Evolutionary conservation across 2,888 invertebrate species (phyloP), one percentile per base, ranked within the genome.

Genomic region (Pandemis cinnamomeana): DNA sequence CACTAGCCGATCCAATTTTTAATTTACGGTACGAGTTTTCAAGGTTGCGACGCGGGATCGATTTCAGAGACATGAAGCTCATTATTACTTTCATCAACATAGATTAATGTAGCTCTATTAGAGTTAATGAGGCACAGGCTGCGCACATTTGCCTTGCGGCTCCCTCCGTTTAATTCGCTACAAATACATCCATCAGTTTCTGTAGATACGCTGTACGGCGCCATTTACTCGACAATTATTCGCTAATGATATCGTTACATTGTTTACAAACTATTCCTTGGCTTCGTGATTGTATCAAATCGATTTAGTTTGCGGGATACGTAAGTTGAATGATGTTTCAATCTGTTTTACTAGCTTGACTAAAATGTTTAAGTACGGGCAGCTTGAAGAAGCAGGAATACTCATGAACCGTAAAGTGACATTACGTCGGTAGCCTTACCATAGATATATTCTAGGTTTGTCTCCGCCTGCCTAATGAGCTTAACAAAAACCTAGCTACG

Each of bases 91-190:
- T 87, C 88, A 88, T 87, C 84, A 87, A 85, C 85, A 86, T 85
- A 87, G 90, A 91, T 89, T 89, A 89, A 92, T 91, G 86, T 81
- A 74, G 80, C 83, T 86, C 89, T 89, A 88, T 91, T 89, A 90
- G 82, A 83, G 85, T 82, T 90, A 90, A 92, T 90, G 91, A 91
- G 89, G 84, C 87, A 77, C 88, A 85, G 86, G 78, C 87, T 83
- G 86, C 82, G 86, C 85, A 79, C 85, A 86, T 89, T 89, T 88
- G 85, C 86, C 85, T 85, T 82, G 81, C 77, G 80, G 78, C 78
- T 76, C 80, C 81, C 81, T 82, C 80, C 78, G 83, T 82, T 81
- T 83, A 81, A 83, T 81, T 82, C 81, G 82, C 76, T 78, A 71
- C 63, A 71, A 71, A 67, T 72, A 72, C 72, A 75, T 75, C 68